Evolutionary conservation across 2,888 invertebrate genomes (phyloP), one percentile per base, ranked within the genome.

Genomic region (Theristus sp.): DNA sequence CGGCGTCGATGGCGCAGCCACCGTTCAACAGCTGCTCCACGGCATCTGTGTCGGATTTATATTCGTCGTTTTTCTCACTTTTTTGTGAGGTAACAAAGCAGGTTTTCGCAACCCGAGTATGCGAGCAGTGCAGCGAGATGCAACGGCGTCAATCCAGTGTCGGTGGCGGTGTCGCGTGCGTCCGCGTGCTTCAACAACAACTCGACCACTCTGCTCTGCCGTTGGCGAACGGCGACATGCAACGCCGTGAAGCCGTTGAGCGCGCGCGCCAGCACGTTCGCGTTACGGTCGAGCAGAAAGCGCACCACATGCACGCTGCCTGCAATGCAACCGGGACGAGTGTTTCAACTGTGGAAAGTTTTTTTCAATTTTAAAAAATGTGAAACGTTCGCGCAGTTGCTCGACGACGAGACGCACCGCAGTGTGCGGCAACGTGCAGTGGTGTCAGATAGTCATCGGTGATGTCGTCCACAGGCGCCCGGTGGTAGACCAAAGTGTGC

Each of bases 101-200:
- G n/a, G n/a, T n/a, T n/a, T 30, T 94, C 94, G 58, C 96, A 82
- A 20, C n/a, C n/a, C 94, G 89, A 0, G 94, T 94, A 93, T 60
- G 98, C 96, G 96, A 99, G 98, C 79, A 98, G 99, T 64, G 93
- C 87, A 25, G 96, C 94, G 63, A 98, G 96, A 77, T 99, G 98
- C 59, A 98, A 81, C 1, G 96, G 96, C 2, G 96, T 94, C 72
- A 98, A 78, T 0, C 98, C 98, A 69, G 84, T 83, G 81, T 84
- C 84, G 52, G 84, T 85, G 17, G 52, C 3, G 10, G 38, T 17
- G 38, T 38, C 38, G 38, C 38, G 38, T 38, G 17, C 38, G 6
- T 38, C 10, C 38, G 6, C 38, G 38, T 38, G 10, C 73, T 94
- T 93, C 63, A 99, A 80, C 57, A 99, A 81, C 66, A 99, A 80